Evolutionary conservation across 2,888 invertebrate genomes (phyloP), one percentile per base, ranked within the genome.

Genomic region (Malachius bipustulatus): DNA sequence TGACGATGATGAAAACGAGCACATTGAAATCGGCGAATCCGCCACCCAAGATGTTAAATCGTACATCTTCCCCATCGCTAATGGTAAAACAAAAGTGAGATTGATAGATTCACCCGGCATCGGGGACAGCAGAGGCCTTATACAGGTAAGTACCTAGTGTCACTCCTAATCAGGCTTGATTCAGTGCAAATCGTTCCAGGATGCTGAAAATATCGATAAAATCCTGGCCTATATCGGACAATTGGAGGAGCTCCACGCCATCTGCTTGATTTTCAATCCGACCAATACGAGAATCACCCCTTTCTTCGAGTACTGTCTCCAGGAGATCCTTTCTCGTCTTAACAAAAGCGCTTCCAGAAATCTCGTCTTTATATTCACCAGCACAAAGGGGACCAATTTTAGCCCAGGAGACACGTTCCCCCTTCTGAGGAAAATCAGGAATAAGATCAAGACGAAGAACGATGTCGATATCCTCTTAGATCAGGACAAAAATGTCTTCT

Each of bases 91-190:
- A 15, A 47, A 45, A 34, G 39, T 59, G 15, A 51, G 59, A 3
- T 33, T 60, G 12, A 60, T 57, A 15, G 59, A 59, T 39, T 56
- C 59, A 2, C 59, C 59, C 4, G 59, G 58, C 6, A 52, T 59
- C 39, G 51, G 51, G 2, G 55, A 54, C 32, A 51, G 50, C 2
- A 43, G 50, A 13, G 56, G 55, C 2, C 40, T 44, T 3, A n/a
- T n/a, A n/a, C n/a, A n/a, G n/a, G n/a, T n/a, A n/a, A n/a, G n/a
- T n/a, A n/a, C n/a, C n/a, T n/a, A n/a, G n/a, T n/a, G n/a, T n/a
- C n/a, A n/a, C n/a, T n/a, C n/a, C n/a, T n/a, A n/a, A n/a, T n/a
- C n/a, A n/a, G n/a, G n/a, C n/a, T n/a, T n/a, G n/a, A n/a, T n/a
- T n/a, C n/a, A n/a, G n/a, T n/a, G n/a, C n/a, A n/a, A n/a, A n/a